These are phyloP conservation scores for Umimayanthus chanpuru DNA, from an alignment of 92 coral and sea anemone genomes.

Conservation along the genomic window DNA sequence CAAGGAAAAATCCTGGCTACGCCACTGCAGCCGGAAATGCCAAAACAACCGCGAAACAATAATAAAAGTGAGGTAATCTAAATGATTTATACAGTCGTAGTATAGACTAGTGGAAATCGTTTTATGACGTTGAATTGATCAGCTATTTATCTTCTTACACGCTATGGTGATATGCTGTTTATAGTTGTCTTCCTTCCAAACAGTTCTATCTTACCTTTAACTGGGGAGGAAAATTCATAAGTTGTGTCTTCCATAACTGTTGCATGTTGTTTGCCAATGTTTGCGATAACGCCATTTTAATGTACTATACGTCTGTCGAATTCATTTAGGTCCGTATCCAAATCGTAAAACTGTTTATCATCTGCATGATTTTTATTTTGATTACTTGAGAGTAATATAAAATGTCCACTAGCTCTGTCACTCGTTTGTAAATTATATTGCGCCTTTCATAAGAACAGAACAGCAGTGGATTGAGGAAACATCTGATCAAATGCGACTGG, in stretches of 20 bases:
- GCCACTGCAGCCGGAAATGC: no score
- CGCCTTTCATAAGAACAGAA: no score
- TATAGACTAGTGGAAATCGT: conserved; percentile 1
- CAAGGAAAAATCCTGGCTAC: no score
- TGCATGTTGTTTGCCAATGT: conserved; percentile 24
- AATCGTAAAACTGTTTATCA: no score
- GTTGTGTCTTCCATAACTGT: conserved; percentile 12
- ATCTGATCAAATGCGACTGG: no score
- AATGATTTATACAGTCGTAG: conserved; percentile 1
- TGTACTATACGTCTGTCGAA: neutral
- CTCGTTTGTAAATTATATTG: no score
- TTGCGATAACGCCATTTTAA: conserved; percentile 28
- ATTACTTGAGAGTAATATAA: no score
- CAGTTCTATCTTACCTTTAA: conserved; percentile 8
- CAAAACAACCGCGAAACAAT: conserved; percentile 42
- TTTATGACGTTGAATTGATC: conserved; percentile 33
- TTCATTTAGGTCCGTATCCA: neutral
- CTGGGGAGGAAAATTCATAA: conserved; percentile 20
- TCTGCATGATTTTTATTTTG: no score
- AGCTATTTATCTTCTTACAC: conserved; percentile 29
- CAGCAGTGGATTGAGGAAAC: no score
- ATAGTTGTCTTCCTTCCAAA: conserved; percentile 7
- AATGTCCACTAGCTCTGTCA: no score
- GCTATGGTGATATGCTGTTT: conserved; percentile 7
- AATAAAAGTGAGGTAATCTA: neutral